Evolutionary conservation across 2,888 invertebrate species (phyloP), one percentile per base, ranked within the genome.

Genomic region (Flabesymbios commensalis): DNA sequence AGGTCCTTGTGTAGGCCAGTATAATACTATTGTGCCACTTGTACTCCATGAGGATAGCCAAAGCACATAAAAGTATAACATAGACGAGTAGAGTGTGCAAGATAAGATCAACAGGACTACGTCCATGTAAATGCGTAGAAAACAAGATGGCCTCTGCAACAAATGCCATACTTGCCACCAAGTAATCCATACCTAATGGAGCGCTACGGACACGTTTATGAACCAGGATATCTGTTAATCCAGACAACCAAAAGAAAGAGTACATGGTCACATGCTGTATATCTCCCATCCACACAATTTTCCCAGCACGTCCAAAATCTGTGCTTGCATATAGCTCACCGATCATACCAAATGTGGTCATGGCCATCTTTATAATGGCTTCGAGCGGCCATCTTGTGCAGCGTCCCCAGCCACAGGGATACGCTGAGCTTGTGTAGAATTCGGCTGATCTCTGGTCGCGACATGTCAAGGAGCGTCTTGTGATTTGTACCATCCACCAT

Each of bases 201-300:
- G 26, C 29, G n/a, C 84, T 51, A 4, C 72, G 69, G 24, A 63
- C 64, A 62, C 72, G 76, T 60, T 73, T 80, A 64, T 78, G 72
- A 10, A 75, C 59, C 2, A 82, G 67, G 2, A 84, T 65, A 59
- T 84, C 85, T 3, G 83, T 62, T 1, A 83, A 68, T 4, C 83
- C 84, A 49, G 77, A 78, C 24, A 84, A 60, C 17, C 81, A 83
- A 72, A 85, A 85, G 72, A 83, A 84, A 72, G 81, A 79, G 71
- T 82, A 85, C 84, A 85, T 85, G 26, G 84, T 84, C 47, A 83
- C 81, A 71, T 85, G 85, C 65, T 85, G 85, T 22, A 78, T 81
- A 73, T 84, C 84, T 4, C 79, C 78, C 29, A 80, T 67, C 54
- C 74, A 70, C 3, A 74, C 72, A 70, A 83, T 81, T 26, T 72